Base-by-base conservation (phyloP, 2,888 invertebrate genomes). In the Adela reaumurella region DNA sequence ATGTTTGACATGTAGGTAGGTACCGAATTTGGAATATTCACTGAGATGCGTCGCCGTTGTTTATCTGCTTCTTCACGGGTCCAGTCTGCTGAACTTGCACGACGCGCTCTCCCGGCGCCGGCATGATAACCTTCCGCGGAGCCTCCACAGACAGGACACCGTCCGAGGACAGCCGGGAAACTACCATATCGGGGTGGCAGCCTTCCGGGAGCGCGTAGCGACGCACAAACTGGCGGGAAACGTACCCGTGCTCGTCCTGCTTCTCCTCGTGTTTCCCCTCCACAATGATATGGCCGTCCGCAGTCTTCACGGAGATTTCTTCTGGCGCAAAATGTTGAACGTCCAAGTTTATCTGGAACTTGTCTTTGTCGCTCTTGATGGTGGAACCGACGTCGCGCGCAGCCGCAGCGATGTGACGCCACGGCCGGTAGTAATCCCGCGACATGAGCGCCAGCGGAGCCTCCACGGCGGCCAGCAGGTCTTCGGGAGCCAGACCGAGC, bases 251-350 rank as follows among this genome's bases (percentile, higher is more conserved):
- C 20, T 87, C 84, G 58, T 90, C 90, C 52, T 85, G 83, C 59
- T 85, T 86, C 62, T 91, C 90, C 57, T 89, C 89, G 58, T 92
- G 92, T 60, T 87, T 90, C 0, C 87, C 91, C 65, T 91, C 89
- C 1, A 89, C 81, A 1, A 90, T 81, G 16, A 92, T 82, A 47
- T 70, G 81, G 41, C 86, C 83, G 49, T 89, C 89, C 0, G 84
- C 81, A 0, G 88, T 89, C 66, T 89, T 90, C 6, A 92, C 90
- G 5, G 81, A 79, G 35, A 92, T 83, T 62, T 92, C 91, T 43
- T 86, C 84, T 0, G 91, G 91, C 5, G 82, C 65, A 57, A 90
- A 92, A 57, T 90, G 88, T 54, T 88, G 85, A 4, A 91, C 89
- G 60, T 92, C 90, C 55, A 91, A 66, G 56, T 83, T 84, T 0